phyloP scores from a whole-genome alignment of 2,113 vertebrate species.

The Erythrolamprus reginae region DNA sequence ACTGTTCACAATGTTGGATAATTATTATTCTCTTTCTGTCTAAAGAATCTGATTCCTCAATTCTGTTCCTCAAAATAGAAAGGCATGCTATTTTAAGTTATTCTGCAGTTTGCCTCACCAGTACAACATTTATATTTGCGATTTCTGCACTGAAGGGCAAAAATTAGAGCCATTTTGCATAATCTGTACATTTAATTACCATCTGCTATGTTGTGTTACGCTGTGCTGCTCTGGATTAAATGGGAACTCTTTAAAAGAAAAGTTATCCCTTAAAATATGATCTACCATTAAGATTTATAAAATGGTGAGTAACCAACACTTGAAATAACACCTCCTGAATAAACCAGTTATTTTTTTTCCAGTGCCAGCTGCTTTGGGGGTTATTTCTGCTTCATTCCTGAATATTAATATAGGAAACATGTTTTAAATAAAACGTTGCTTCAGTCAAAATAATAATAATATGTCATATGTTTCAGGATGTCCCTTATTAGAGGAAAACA shows the following conservation, averaged over 20 bases:
- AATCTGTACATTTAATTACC: not conserved
- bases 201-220: not conserved
- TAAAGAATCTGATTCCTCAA: not conserved
- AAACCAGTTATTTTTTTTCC: slow-evolving; percentile 32
- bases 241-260: not conserved
- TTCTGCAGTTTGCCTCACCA: slow-evolving; percentile 5
- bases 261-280: not conserved
- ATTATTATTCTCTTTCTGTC: not conserved
- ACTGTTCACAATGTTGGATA: not conserved
- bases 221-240: not conserved
- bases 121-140: not conserved
- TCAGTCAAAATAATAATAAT: not conserved
- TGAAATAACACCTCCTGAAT: slow-evolving; percentile 42
- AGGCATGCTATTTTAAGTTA: slow-evolving; percentile 26
- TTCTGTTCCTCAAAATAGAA: slow-evolving; percentile 19
- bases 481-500: not conserved
- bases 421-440: slow-evolving; percentile 16
- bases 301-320: slow-evolving; percentile 37
- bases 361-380: slow-evolving; percentile 47
- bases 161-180: not conserved
- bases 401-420: slow-evolving; percentile 26
- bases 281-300: slow-evolving; percentile 28
- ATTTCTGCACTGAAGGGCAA: not conserved
- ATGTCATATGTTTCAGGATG: slow-evolving; percentile 2
- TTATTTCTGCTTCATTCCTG: slow-evolving; percentile 29